Evolutionary conservation across 2,113 vertebrate genomes (phyloP).

Genomic region (Cyphomyrus discorhynchus): DNA sequence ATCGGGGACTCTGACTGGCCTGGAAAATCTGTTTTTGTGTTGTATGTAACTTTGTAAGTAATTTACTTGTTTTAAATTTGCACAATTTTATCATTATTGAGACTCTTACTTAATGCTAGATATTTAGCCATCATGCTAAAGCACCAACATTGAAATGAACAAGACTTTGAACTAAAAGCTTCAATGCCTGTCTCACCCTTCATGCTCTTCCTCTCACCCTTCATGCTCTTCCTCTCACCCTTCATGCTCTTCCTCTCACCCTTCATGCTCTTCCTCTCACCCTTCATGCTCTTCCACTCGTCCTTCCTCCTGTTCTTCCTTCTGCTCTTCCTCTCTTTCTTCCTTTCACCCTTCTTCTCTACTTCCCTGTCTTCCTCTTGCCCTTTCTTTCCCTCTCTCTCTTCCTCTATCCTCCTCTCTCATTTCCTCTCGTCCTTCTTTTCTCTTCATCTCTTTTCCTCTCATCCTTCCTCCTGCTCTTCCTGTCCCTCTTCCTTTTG

Average conservation of each 20-base stretch:
- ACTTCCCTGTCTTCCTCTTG: background rate
- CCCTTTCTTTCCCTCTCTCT: background rate
- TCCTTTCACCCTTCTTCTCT: background rate
- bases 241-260: too few species aligned
- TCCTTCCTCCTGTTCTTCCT: background rate
- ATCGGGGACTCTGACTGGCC: background rate
- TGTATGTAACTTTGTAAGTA: background rate
- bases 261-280: too few species aligned
- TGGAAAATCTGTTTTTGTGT: background rate
- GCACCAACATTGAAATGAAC: background rate
- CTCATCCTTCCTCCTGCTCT: background rate
- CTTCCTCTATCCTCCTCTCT: too few species aligned
- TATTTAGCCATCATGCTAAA: background rate
- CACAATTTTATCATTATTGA: background rate
- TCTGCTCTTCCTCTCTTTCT: too few species aligned
- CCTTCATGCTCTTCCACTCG: too few species aligned
- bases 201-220: background rate
- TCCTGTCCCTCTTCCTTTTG: background rate
- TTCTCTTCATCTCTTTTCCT: background rate
- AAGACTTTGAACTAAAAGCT: background rate
- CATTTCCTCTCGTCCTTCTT: background rate
- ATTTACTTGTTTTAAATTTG: background rate
- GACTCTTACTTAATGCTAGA: background rate
- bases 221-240: too few species aligned
- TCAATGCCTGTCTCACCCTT: background rate